Evolutionary conservation across 2,797 vertebrate species (phyloP), one percentile per base, ranked within the genome.

Genomic region (Sebastes dallii): DNA sequence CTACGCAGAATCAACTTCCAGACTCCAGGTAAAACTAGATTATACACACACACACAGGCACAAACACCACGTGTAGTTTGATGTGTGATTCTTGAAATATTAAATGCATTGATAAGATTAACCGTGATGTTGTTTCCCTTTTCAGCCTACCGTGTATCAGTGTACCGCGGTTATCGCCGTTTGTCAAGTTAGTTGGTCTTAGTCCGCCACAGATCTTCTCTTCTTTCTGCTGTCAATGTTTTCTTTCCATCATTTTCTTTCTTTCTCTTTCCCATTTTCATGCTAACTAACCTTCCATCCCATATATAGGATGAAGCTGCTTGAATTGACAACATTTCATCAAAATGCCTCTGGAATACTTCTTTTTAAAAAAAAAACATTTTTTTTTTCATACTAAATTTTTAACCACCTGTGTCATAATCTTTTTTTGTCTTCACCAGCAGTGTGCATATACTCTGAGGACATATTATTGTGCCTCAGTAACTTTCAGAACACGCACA

Each of bases 1-100:
- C 96, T 99, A 4, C 97, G 98, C 64, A 96, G 98, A 82, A 98
- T 99, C 95, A 99, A 99, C 95, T 99, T 99, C 94, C 98, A 99
- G 92, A 99, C 98, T 54, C 97, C 98, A 66, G 98, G 98, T 99
- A 96, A 96, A 95, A 70, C 32, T 30, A n/a, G 18, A 81, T 52
- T 65, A 58, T 27, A 42, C 0, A 42, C 39, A 79, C 66, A 67
- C 2, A 66, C 30, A 59, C 60, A 30, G 50, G 59, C 56, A 66
- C 29, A 64, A 18, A 71, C 30, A 68, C 30, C 5, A 55, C 68
- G 22, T 32, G 50, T 71, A 10, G 18, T 34, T 67, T 61, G 27
- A 59, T 16, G 13, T 65, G 50, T 39, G 52, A 69, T 66, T 50
- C 71, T 14, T 27, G 13, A 54, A 30, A 29, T 59, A 20, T 77